Evolutionary conservation across 2,888 invertebrate genomes (phyloP).

Genomic region (Monochamus alternatus): DNA sequence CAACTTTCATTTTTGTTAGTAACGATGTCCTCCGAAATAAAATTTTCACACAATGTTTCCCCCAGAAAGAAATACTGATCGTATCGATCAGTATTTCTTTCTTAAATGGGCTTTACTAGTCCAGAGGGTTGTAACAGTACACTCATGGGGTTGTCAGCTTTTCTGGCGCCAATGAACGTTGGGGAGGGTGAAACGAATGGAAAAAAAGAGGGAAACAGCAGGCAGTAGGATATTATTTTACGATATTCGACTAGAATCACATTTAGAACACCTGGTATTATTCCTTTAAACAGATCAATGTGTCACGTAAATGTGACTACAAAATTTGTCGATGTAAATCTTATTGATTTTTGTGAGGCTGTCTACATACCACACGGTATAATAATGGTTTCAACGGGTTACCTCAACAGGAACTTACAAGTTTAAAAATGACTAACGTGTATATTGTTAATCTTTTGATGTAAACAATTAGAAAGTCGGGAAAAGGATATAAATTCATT

Average conservation of each 20-base stretch:
- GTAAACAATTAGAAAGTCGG: neutral
- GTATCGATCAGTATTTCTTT: neutral
- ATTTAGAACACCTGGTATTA: too few species aligned
- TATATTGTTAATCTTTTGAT: neutral
- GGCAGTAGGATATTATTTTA: neutral
- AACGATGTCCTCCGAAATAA: too few species aligned
- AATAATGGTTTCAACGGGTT: neutral
- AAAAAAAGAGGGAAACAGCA: neutral
- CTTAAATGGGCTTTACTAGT: neutral
- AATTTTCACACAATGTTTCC: neutral
- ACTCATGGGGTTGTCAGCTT: neutral
- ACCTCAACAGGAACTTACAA: neutral
- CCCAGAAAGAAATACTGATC: neutral
- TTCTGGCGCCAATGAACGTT: neutral
- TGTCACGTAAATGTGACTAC: neutral
- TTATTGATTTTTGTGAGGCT: neutral
- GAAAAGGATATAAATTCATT: conserved; percentile 6
- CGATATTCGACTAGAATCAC: neutral
- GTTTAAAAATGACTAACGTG: neutral
- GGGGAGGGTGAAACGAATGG: neutral
- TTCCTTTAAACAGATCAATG: too few species aligned
- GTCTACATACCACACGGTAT: too few species aligned
- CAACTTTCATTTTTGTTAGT: too few species aligned
- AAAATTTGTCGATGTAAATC: neutral
- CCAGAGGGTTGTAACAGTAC: neutral